These are phyloP conservation scores for Asbolus verrucosus DNA, from an alignment of 1,140 invertebrate species.

Conservation along the genomic window DNA sequence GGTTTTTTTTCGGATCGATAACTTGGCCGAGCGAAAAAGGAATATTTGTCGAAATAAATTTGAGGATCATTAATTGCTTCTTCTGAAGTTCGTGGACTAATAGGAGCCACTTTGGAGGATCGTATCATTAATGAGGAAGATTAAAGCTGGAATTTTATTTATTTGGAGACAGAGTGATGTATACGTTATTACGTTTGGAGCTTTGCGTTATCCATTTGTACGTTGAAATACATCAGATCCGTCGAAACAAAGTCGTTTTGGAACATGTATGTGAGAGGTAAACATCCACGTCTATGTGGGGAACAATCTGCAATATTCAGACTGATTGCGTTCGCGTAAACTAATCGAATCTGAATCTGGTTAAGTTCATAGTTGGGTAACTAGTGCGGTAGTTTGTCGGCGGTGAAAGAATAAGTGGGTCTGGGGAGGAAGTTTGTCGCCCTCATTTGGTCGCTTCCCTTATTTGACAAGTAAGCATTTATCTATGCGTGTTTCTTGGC, in stretches of 20 bases:
- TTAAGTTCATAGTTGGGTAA: neutral
- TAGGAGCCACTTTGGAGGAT: constrained; percentile 1
- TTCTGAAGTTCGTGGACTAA: constrained; percentile 8
- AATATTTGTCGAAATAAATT: constrained; percentile 4
- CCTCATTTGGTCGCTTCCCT: constrained; percentile 24
- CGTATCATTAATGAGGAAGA: constrained; percentile 18
- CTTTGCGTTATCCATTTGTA: constrained; percentile 11
- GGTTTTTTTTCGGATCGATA: neutral
- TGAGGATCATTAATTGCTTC: constrained; percentile 9
- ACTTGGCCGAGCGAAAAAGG: neutral
- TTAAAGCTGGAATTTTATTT: constrained; percentile 28
- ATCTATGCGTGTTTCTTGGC: constrained; percentile 33
- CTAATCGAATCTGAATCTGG: constrained; percentile 29
- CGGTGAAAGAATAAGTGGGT: neutral
- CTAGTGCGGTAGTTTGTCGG: neutral
- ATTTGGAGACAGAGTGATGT: constrained; percentile 15
- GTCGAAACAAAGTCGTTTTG: constrained; percentile 24
- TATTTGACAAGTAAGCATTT: constrained; percentile 37
- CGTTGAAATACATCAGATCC: constrained; percentile 13
- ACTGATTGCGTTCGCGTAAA: constrained; percentile 25
- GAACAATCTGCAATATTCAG: constrained; percentile 19
- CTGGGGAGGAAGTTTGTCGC: neutral
- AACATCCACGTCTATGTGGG: constrained; percentile 22
- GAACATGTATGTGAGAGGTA: constrained; percentile 15
- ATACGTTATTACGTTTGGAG: constrained; percentile 13